Evolutionary conservation across 92 coral and sea anemone species (phyloP).

Genomic region (Umimayanthus chanpuru): DNA sequence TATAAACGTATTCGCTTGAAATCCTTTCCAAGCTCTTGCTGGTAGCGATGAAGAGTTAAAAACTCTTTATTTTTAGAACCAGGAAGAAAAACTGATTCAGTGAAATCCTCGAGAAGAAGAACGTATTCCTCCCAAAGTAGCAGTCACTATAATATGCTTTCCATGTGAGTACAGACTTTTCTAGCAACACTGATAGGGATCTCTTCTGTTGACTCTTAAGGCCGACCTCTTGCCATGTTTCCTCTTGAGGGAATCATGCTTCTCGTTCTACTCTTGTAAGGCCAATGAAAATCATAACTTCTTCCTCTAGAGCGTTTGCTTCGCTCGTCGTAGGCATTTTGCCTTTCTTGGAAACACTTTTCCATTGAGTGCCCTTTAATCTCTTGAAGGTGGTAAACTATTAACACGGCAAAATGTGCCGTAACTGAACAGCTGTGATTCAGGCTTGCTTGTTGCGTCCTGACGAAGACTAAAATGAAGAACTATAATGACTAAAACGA

Average conservation of each 20-base stretch:
- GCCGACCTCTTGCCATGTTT: conserved; percentile 37
- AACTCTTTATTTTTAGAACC: conserved; percentile 35
- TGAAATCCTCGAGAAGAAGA: conserved; percentile 37
- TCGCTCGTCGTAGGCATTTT: conserved; percentile 23
- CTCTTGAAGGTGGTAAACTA: conserved; percentile 35
- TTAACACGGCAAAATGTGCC: conserved; percentile 41
- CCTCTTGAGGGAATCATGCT: conserved; percentile 42
- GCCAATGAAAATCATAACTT: conserved; percentile 51
- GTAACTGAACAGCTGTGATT: conserved; percentile 25
- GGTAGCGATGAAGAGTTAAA: conserved; percentile 38
- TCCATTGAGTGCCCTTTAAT: conserved; percentile 27
- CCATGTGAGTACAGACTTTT: conserved; percentile 20
- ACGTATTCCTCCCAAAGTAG: conserved; percentile 30
- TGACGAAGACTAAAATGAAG: too few relatives aligned
- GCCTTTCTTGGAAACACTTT: conserved; percentile 42
- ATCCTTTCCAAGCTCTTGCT: conserved; percentile 36
- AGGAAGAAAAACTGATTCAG: conserved; percentile 43
- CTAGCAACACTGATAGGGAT: conserved; percentile 34
- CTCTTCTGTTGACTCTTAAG: conserved; percentile 41
- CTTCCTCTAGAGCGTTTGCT: conserved; percentile 37
- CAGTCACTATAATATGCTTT: conserved; percentile 38
- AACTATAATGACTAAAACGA: too few relatives aligned
- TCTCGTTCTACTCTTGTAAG: conserved; percentile 33
- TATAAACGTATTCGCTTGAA: conserved; percentile 21
- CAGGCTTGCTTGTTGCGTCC: conserved; percentile 32